Base-by-base conservation (phyloP, 2,797 vertebrate genomes). In the Iguana delicatissima region DNA sequence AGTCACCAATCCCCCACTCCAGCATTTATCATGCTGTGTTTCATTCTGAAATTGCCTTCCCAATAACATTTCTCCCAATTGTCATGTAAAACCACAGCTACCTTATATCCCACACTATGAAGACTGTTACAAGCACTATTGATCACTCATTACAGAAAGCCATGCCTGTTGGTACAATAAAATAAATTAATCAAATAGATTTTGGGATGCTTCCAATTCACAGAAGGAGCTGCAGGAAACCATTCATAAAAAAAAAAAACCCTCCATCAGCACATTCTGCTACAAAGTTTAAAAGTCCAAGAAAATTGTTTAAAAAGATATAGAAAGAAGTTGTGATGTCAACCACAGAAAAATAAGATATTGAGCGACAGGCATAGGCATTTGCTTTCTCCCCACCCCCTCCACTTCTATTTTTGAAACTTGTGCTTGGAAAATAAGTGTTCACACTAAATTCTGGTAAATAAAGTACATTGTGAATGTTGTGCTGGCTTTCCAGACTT, bases 91-190 rank as follows among this genome's bases (percentile, higher is more conserved):
- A 89, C 82, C 90, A 29, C 90, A 87, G 67, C 64, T 86, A 2
- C 42, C 86, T 89, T 84, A 18, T 91, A 52, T 80, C 80, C 20
- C 86, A 90, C 88, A 22, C 84, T 83, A 86, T 10, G 88, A 90
- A 91, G 50, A 55, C 18, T 55, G 79, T 84, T 91, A 90, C 20
- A 84, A 95, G 85, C 42, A 3, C 29, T 72, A 95, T 91, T 87
- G 89, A 95, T 93, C 85, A 52, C 55, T 90, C 84, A 62, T 8
- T 91, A 55, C 86, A 89, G n/a, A 89, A 88, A 84, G 86, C 42
- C 67, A 57, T 38, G 20, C 32, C 64, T 83, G 79, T 94, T 91
- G 90, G 80, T 95, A 92, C 93, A 93, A 90, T 80, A 90, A 50
- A 35, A 74, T 86, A 90, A 94, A 90, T n/a, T 42, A 87, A 83